Evolutionary conservation across 1,140 invertebrate species (phyloP).

Genomic region (Pseudoatta argentina): DNA sequence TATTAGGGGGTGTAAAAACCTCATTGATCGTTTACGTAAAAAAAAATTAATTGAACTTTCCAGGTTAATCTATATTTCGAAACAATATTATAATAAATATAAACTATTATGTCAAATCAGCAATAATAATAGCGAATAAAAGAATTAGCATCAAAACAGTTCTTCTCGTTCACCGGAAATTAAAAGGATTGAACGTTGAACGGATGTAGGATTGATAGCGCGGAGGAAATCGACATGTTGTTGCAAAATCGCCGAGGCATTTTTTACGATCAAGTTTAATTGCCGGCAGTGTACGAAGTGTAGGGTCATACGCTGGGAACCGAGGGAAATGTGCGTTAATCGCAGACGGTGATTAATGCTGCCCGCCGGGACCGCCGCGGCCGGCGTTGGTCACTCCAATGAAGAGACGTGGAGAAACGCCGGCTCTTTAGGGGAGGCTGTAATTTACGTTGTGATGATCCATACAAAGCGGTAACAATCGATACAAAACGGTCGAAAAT

Average conservation of each 20-base stretch:
- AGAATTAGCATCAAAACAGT: neutral
- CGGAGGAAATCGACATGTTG: conserved; percentile 35
- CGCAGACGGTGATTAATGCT: conserved; percentile 74
- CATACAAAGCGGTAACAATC: conserved; percentile 60
- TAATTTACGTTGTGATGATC: conserved; percentile 68
- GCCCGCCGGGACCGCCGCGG: conserved; percentile 46
- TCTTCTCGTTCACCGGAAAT: neutral
- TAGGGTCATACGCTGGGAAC: conserved; percentile 29
- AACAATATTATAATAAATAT: neutral
- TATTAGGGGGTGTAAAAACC: too few relatives aligned
- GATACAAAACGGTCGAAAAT: conserved; percentile 39
- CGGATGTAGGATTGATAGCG: conserved; percentile 23
- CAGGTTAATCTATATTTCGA: too few relatives aligned
- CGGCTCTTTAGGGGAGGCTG: conserved; percentile 57
- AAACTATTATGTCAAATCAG: neutral
- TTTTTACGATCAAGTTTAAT: conserved; percentile 76
- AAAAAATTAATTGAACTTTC: too few relatives aligned
- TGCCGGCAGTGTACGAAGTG: conserved; percentile 51
- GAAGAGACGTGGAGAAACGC: conserved; percentile 67
- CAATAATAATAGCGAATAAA: neutral
- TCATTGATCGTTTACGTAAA: too few relatives aligned
- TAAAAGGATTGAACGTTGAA: neutral
- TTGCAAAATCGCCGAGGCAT: conserved; percentile 41
- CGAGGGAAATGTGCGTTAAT: conserved; percentile 72
- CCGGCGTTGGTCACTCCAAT: conserved; percentile 55